Percentiles rank a stretch among this genome's conserved stretches.
Evolutionary conservation across 2,888 invertebrate species (phyloP).

Genomic region (Trisateles emortualis): DNA sequence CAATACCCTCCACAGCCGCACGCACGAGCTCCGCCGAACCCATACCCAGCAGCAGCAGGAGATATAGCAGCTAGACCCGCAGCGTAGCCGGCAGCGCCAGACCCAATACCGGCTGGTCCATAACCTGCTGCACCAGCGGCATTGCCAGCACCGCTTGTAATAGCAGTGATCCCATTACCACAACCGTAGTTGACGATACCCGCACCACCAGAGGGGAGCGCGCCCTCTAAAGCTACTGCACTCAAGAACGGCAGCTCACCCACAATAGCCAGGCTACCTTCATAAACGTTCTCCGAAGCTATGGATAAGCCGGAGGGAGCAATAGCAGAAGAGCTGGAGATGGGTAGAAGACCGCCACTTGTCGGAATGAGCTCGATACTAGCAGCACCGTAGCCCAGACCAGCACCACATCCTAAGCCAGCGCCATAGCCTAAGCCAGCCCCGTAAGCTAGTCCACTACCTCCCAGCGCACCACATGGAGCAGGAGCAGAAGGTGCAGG

Average conservation of each 20-base stretch:
- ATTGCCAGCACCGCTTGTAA: constrained; percentile 27
- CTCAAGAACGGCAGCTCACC: too few relatives aligned
- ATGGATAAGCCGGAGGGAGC: constrained; percentile 22
- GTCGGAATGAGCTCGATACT: constrained; percentile 8
- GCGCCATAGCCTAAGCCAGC: neutral
- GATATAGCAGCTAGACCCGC: neutral
- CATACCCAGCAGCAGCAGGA: neutral
- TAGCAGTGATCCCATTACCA: constrained; percentile 48
- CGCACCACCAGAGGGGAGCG: constrained; percentile 55
- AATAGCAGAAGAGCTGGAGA: constrained; percentile 28
- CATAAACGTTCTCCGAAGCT: constrained; percentile 18
- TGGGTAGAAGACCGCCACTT: constrained; percentile 38
- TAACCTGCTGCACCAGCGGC: constrained; percentile 22
- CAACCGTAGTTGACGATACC: constrained; percentile 58
- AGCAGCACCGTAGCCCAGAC: constrained; percentile 3
- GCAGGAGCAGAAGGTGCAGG: too few relatives aligned
- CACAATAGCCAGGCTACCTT: constrained; percentile 19
- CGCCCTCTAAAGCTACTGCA: constrained; percentile 45
- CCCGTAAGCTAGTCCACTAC: constrained; percentile 12
- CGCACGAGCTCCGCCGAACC: too few relatives aligned
- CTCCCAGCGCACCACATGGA: too few relatives aligned
- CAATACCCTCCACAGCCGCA: too few relatives aligned
- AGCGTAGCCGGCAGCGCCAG: constrained; percentile 10
- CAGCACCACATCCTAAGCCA: neutral
- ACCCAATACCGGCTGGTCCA: constrained; percentile 15